Base-by-base conservation (phyloP, 2,888 invertebrate genomes). In the Orchesella flavescens region DNA sequence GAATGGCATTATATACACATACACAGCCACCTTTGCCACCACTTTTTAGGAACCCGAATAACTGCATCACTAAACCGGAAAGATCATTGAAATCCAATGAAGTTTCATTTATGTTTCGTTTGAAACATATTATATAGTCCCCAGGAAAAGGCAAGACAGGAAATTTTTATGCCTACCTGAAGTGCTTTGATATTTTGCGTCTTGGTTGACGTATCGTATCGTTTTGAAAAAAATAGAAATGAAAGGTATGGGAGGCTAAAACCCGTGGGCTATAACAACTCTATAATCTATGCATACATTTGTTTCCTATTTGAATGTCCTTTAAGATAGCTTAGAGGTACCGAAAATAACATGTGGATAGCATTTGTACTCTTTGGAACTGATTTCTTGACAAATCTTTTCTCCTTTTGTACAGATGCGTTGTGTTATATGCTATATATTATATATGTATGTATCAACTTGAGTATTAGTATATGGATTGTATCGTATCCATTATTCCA, bases 341-440 rank as follows among this genome's bases (percentile, higher is more conserved):
- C 34, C 34, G 34, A 53, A 13, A 34, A 34, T 34, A 34, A 34
- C 34, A 34, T 34, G 34, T 34, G 34, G 17, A 13, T 9, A 21
- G 59, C 19, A 46, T 73, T 46, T 13, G 17, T 61, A 44, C 55
- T 15, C 49, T 44, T 9, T 15, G 55, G 23, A 34, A 49, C 24
- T 59, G 77, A 71, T 78, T 69, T 43, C 63, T 43, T 63, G 78
- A 63, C 63, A 78, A 78, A 78, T 71, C 78, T 43, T 59, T 55
- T 72, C 43, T 34, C 7, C 17, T n/a, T 53, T 53, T 53, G 53
- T 53, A 17, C 53, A 53, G 53, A 34, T 34, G 34, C 34, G 3
- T 34, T 34, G 34, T 34, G 34, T 2, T 34, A 34, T 34, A 34
- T 34, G 34, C n/a, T n/a, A n/a, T n/a, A n/a, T 34, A 34, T 34